Evolutionary conservation across 30 jellyfish, hydroid and myxozoan species (phyloP), one percentile per base, ranked within the genome.

Genomic region (Cassiopea xamachana): DNA sequence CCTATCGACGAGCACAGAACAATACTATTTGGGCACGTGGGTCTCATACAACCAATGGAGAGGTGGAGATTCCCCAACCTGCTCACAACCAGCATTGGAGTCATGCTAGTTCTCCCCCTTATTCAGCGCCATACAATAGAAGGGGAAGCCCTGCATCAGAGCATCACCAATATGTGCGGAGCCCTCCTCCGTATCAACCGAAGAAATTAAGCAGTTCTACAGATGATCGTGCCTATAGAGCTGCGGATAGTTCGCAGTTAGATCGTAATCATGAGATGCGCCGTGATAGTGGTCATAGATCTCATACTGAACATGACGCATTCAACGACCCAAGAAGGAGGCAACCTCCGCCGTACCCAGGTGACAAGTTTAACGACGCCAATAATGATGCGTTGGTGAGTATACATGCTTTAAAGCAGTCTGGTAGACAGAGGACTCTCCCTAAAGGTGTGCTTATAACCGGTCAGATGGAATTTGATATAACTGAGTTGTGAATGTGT

Each of bases 271-370:
- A 62, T 1, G 74, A 62, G 74, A 27, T 14, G 19, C 74, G 74
- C 43, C 74, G 27, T 14, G 74, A 27, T 2, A 62, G 75, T 27
- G 83, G 87, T 17, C 45, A 39, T 64, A 86, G 55, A 17, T 18
- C 6, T 44, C 93, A 86, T 45, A 46, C 0, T 60, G 87, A 43
- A 2, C 79, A 46, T 15, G 93, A 86, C 12, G 75, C 82, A 39
- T 73, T 49, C 19, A 48, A 69, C 1, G 93, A 86, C 50, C 93
- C 85, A 14, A 62, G 93, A 74, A 58, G 61, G 71, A 74, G 78
- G 72, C 93, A 51, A 74, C 93, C 93, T 14, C 93, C 93, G 2
- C 93, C 93, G 1, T 86, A 86, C 19, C 87, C 93, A n/a, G 81
- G 80, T 8, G 87, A 75, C 7, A 18, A 46, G 47, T 47, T 3